phyloP scores from a whole-genome alignment of 1,140 invertebrate genomes.

The Heterodera schachtii region DNA sequence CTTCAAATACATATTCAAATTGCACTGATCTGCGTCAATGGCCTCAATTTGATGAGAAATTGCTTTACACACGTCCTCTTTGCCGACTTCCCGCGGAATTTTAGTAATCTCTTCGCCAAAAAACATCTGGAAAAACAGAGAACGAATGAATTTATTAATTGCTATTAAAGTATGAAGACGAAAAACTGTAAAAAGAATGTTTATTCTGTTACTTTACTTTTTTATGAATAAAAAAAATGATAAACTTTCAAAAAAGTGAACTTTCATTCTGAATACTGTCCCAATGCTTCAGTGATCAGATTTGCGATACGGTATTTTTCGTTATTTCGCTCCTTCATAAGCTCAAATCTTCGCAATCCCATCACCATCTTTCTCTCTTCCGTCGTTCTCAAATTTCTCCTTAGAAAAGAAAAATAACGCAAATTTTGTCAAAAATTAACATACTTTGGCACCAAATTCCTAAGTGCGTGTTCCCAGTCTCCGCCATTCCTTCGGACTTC shows the following conservation, averaged over 20 bases:
- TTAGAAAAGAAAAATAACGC: background rate
- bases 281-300: background rate
- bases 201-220: too few relatives aligned
- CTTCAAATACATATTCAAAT: slow-evolving; percentile 9
- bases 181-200: too few relatives aligned
- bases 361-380: background rate
- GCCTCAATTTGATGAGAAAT: background rate
- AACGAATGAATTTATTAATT: background rate
- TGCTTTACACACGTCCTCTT: background rate
- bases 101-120: background rate
- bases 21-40: background rate
- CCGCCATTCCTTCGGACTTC: background rate
- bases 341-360: background rate
- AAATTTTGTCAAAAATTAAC: background rate
- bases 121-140: background rate
- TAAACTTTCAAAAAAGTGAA: background rate
- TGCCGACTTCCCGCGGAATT: background rate
- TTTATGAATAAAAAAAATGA: too few relatives aligned
- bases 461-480: background rate
- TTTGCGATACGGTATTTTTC: background rate
- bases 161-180: too few relatives aligned
- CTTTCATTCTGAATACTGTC: background rate
- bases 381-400: background rate
- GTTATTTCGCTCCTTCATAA: background rate
- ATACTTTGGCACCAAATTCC: background rate